Base-by-base conservation (phyloP, 2,113 vertebrate genomes). In the Leptodactylus fuscus region DNA sequence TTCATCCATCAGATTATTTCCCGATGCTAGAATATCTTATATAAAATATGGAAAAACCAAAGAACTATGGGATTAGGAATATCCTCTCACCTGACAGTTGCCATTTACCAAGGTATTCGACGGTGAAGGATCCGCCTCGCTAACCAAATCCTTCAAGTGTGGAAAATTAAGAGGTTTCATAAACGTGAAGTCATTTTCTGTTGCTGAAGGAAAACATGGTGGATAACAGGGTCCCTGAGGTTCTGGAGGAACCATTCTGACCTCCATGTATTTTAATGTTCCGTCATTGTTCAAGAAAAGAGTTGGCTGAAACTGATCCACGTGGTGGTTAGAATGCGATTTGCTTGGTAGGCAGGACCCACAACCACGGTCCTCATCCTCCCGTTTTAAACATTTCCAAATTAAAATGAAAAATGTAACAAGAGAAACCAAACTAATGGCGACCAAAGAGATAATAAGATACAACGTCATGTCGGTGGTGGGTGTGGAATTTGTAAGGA, bases 231-330 rank as follows among this genome's bases (percentile, higher is more conserved):
- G 95, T 89, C 94, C 95, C 82, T 94, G 95, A 5, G 96, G 91
- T 89, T 96, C 91, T 27, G 95, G 91, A 88, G 96, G 95, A 87
- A 93, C 92, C 88, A 96, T 91, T 15, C 96, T 95, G 4, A 62
- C 58, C 89, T 97, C 96, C 94, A 97, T 95, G 91, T 97, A 97
- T 88, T 96, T 96, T 53, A 97, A 94, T 1, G 96, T 97, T 85
- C 96, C 96, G 0, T 97, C 96, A 5, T 95, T 92, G 91, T 94
- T 96, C 88, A 97, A 92, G 87, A 97, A 96, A 16, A 97, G 91
- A 88, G 95, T 96, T 87, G 95, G 95, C 89, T 94, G 94, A 86
- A 94, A 94, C 65, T 96, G 95, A 86, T 94, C 94, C 89, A 94
- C 95, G 88, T 93, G 91, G 44, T 93, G 92, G 81, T 89, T 87